Evolutionary conservation across 1,140 invertebrate species (phyloP), one percentile per base, ranked within the genome.

Genomic region (Drosophila hydei): DNA sequence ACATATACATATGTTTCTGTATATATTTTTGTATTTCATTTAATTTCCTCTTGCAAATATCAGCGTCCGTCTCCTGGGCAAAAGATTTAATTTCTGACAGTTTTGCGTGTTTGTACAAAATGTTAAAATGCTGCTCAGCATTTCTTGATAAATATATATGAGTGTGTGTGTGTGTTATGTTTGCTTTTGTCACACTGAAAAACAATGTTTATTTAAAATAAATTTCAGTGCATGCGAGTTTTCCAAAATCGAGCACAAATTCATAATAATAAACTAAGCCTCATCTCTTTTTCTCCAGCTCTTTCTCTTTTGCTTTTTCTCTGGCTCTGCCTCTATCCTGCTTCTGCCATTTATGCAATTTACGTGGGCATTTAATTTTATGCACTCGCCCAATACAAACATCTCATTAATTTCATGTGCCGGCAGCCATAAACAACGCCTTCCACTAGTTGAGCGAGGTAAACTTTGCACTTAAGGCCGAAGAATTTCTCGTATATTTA

Each of bases 121-220:
- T 81, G 79, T 83, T 75, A 43, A 79, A 72, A 79, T 79, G 30
- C 59, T 52, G 42, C 42, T 71, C 60, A 60, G 38, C 55, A 55
- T 19, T n/a, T 36, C 54, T 33, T 42, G 8, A 14, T 14, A 6
- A 14, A 14, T 42, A 14, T 42, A 4, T 16, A 14, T 27, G 21
- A 40, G 33, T 58, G 11, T 42, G 21, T 18, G 30, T 54, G 61
- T 52, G 12, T 30, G 25, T 78, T 58, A 27, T 58, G 74, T 50
- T 62, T 71, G 40, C 40, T 54, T 48, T 73, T 62, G 61, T 68
- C 65, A 62, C 51, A 75, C 79, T 83, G 75, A 42, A 83, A 18
- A 48, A 87, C 30, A 33, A 58, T 85, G 80, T 85, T 85, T 85
- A 85, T 87, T 85, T 85, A 80, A 87, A 77, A 85, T 21, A 76